Evolutionary conservation across 1,140 invertebrate species (phyloP), one percentile per base, ranked within the genome.

Genomic region (Pemphigus obesinymphae): DNA sequence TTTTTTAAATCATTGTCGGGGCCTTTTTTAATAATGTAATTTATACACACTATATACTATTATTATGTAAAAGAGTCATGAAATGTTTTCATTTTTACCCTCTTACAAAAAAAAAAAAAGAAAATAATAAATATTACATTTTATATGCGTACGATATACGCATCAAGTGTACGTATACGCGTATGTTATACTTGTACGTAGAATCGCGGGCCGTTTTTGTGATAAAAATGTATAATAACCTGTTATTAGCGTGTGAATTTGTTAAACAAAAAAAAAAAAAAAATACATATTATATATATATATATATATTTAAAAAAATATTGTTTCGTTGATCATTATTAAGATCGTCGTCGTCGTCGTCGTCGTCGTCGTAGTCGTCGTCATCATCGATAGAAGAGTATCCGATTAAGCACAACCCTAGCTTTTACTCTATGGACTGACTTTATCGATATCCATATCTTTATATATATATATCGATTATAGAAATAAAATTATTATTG

Each of bases 231-330:
- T 63, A 80, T 43, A 29, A 17, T 61, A n/a, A n/a, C n/a, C 37
- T 80, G 76, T 80, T 80, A 80, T 80, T 80, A 80, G 55, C 37
- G 76, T 80, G 76, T 80, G 76, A 80, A 63, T 80, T 63, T 80
- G 76, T 80, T 80, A 43, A 43, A 61, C 20, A 13, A 55, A 80
- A 61, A n/a, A n/a, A n/a, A n/a, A n/a, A n/a, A n/a, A n/a, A n/a
- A n/a, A n/a, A n/a, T n/a, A n/a, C n/a, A n/a, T n/a, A n/a, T n/a
- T 58, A 76, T 53, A 26, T 11, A 70, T 10, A 50, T 23, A 73
- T 31, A 11, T 10, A 45, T 43, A 72, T 45, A 73, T 26, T 45
- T 7, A 45, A 45, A 45, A 40, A 40, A 40, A 4, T 40, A 5
- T 40, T 10, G 37, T 40, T 40, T 40, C 37, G 37, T 40, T 40